Evolutionary conservation across 1,140 invertebrate genomes (phyloP), one percentile per base, ranked within the genome.

Genomic region (Lerema accius): DNA sequence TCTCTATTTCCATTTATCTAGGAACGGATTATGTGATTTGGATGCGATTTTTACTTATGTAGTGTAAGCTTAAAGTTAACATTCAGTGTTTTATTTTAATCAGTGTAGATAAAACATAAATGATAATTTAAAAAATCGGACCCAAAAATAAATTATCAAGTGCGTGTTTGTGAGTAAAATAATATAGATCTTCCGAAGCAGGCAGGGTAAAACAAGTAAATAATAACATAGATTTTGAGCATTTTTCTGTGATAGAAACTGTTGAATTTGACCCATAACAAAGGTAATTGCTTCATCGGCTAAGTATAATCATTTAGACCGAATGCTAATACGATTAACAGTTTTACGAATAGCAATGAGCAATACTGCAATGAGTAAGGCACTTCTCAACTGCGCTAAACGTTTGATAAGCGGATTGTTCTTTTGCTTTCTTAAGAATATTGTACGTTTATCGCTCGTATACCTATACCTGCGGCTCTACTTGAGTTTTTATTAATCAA

Each of bases 281-380:
- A 51, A 28, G 26, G 46, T 32, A 68, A 69, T 58, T 62, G 58
- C 43, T 67, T 67, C 61, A 65, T 69, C 42, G 53, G 66, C 55
- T 67, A 37, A 37, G 35, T 37, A 63, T 76, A 71, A 73, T 73
- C 63, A 67, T 69, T 70, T 69, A 63, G 56, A 58, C 49, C 28
- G 50, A 37, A 69, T 65, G 71, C 67, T 78, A 82, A 80, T 62
- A 62, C 53, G 66, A 76, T 82, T 76, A 82, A 70, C 72, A 69
- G 60, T 71, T 65, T 70, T 59, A 48, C 71, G 43, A 71, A 70
- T 58, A 64, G 42, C 69, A 55, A 61, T 80, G 75, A 78, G 75
- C 69, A 69, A 80, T 66, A 37, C 10, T 61, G 62, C 26, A 50
- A 42, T 79, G 76, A 79, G 65, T 79, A 76, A 79, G 51, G 40